Percentiles rank a stretch among this genome's conserved stretches.
Conservation (phyloP, 1,140 invertebrate genomes). For the Pinna nobilis region DNA sequence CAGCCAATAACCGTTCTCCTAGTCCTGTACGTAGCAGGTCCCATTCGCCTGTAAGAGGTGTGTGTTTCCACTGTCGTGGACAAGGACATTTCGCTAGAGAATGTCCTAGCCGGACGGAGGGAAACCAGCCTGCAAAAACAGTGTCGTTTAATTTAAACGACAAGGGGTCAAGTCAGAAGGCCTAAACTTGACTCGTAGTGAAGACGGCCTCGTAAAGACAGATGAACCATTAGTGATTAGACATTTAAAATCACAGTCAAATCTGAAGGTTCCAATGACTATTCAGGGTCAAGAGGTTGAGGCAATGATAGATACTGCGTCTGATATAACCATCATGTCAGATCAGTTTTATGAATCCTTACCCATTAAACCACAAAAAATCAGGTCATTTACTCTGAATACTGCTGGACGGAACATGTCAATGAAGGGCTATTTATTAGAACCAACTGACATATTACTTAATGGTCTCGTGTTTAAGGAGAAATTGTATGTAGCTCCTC, state of each 20-base stretch:
- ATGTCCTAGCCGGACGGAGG: background rate
- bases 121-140: background rate
- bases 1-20: background rate
- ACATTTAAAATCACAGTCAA: background rate
- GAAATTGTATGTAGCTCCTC: constrained; percentile 26
- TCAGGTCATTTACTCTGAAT: constrained; percentile 12
- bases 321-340: constrained; percentile 22
- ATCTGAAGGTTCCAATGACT: background rate
- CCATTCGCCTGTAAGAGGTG: background rate
- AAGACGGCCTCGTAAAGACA: constrained; percentile 5
- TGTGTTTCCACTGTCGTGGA: constrained; percentile 12
- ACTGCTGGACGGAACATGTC: constrained; percentile 18
- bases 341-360: constrained; percentile 13
- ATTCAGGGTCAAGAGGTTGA: background rate
- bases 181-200: background rate
- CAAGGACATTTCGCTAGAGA: no score
- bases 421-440: constrained; percentile 16
- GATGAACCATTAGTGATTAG: background rate
- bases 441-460: background rate
- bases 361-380: background rate
- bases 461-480: background rate
- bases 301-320: constrained; percentile 24
- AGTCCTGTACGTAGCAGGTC: background rate
- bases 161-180: constrained; percentile 11
- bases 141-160: constrained; percentile 24